Percentiles rank a stretch among this genome's conserved stretches.
Conservation (phyloP, 1,140 invertebrate genomes). For the Ericerus pela region DNA sequence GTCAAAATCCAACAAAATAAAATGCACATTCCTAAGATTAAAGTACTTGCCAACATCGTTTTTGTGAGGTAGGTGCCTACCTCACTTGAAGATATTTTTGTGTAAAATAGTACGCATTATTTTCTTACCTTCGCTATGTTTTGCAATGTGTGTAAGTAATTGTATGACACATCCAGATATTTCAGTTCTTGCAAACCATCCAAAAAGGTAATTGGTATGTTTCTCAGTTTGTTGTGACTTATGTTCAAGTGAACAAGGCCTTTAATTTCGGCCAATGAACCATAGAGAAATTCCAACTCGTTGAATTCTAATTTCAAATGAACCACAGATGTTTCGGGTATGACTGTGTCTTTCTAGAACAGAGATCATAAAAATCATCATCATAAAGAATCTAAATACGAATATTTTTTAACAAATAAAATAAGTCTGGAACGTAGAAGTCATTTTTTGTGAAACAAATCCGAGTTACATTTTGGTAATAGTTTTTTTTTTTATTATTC, state of each 20-base stretch:
- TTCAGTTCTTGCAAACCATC: conserved; percentile 52
- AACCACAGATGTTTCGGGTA: neutral
- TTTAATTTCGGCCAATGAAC: conserved; percentile 51
- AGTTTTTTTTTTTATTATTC: no score
- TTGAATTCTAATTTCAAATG: conserved; percentile 56
- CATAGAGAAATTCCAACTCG: conserved; percentile 47
- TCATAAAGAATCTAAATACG: no score
- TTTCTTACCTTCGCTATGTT: conserved; percentile 55
- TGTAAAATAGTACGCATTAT: neutral
- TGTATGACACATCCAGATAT: conserved; percentile 57
- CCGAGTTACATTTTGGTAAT: no score
- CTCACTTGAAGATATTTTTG: no score
- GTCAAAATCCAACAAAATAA: no score
- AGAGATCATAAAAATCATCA: no score
- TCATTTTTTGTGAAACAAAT: no score
- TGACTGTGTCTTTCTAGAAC: neutral
- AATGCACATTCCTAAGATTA: no score
- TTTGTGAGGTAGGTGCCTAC: no score
- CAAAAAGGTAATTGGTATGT: conserved; percentile 49
- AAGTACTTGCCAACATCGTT: no score
- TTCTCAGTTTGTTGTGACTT: conserved; percentile 53
- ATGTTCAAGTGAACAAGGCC: conserved; percentile 52
- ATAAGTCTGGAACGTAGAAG: no score
- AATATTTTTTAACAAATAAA: no score
- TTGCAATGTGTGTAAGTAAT: conserved; percentile 54